These are phyloP conservation scores for Campylorhamphus procurvoides DNA, from an alignment of 2,113 vertebrate species.

Conservation along the genomic window DNA sequence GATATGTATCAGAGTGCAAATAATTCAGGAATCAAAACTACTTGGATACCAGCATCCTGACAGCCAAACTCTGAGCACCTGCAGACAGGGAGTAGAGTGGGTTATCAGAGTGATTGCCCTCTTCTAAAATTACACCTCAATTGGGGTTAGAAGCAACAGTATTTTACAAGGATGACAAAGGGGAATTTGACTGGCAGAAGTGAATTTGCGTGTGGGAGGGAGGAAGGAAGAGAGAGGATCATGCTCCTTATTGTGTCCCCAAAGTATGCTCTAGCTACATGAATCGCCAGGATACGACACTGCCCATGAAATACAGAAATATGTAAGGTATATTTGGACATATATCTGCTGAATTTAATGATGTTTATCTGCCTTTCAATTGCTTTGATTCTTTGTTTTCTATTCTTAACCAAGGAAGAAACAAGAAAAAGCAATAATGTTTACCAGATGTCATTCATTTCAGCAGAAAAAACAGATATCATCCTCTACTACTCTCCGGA, in stretches of 20 bases:
- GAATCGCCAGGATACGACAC: fast-evolving
- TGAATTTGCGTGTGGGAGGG: background rate
- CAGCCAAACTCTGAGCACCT: background rate
- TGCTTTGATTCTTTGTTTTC: background rate
- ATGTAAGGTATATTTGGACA: background rate
- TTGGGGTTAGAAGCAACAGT: background rate
- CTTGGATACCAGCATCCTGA: background rate
- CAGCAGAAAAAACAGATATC: background rate
- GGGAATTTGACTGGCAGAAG: background rate
- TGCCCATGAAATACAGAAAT: background rate
- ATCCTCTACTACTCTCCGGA: background rate
- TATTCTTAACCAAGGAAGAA: background rate
- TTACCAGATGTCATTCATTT: background rate
- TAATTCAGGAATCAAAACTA: background rate
- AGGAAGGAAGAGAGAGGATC: background rate
- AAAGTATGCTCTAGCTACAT: background rate
- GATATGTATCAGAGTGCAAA: fast-evolving
- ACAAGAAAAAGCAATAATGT: background rate
- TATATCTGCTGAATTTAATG: background rate
- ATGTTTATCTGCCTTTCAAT: background rate
- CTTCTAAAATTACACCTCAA: background rate
- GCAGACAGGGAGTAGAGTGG: background rate
- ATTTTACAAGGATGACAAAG: background rate
- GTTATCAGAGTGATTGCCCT: background rate
- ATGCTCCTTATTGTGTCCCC: background rate